These are phyloP conservation scores for Catocala nupta DNA, from an alignment of 2,888 invertebrate genomes.

Conservation along the genomic window DNA sequence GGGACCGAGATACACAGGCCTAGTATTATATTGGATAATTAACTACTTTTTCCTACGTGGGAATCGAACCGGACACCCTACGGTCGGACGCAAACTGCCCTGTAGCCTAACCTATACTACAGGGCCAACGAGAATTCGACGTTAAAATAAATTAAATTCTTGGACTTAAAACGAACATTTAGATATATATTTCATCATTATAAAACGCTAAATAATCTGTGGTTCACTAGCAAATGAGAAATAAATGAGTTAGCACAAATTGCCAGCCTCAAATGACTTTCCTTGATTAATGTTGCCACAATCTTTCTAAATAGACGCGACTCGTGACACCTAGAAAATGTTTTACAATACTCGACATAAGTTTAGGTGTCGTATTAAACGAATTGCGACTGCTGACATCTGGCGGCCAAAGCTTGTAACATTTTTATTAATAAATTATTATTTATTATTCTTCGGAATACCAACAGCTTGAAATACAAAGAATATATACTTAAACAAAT, in stretches of 20 bases:
- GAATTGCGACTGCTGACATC: too few species aligned
- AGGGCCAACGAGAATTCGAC: neutral
- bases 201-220: slow-evolving; percentile 40
- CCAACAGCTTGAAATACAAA: too few species aligned
- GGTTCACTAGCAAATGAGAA: slow-evolving; percentile 51
- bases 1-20: too few species aligned
- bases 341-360: slow-evolving; percentile 7
- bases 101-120: too few species aligned
- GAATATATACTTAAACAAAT: too few species aligned
- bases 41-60: too few species aligned
- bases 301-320: slow-evolving; percentile 39
- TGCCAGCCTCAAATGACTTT: slow-evolving; percentile 50
- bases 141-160: neutral
- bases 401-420: too few species aligned
- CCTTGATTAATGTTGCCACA: slow-evolving; percentile 50
- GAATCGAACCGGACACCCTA: too few species aligned
- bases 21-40: too few species aligned
- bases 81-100: too few species aligned
- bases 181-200: slow-evolving; percentile 22
- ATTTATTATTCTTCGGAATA: too few species aligned
- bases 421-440: too few species aligned
- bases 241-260: slow-evolving; percentile 53
- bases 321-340: slow-evolving; percentile 39
- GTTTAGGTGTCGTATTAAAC: neutral
- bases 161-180: neutral